Evolutionary conservation across 2,113 vertebrate genomes (phyloP).

Genomic region (Lamprotornis superbus): DNA sequence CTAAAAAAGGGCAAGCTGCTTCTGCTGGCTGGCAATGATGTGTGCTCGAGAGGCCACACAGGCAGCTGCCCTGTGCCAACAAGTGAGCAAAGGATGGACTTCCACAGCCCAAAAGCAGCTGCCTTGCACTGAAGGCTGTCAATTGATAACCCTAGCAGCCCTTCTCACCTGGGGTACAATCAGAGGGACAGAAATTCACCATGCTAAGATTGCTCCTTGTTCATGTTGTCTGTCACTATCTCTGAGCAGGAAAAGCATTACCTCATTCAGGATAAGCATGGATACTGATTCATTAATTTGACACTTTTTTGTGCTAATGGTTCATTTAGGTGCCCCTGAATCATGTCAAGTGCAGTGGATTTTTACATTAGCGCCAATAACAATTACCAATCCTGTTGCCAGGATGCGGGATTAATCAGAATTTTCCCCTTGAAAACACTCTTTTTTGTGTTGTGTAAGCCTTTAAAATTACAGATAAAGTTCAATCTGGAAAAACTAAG

Average conservation of each 20-base stretch:
- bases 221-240: not conserved
- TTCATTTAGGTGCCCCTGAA: not conserved
- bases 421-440: not conserved
- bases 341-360: not conserved
- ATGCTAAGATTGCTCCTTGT: not conserved
- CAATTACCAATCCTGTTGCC: not conserved
- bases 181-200: not conserved
- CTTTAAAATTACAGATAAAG: not conserved
- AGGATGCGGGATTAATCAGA: not conserved
- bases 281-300: not conserved
- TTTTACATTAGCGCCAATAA: not conserved
- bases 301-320: not conserved
- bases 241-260: not conserved
- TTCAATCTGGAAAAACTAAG: not conserved
- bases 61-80: not conserved
- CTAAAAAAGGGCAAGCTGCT: not conserved
- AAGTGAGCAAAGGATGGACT: not conserved
- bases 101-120: not conserved
- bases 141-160: not conserved
- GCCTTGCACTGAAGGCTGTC: not conserved
- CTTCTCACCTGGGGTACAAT: not conserved
- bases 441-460: not conserved
- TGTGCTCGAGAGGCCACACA: not conserved
- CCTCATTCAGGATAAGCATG: not conserved
- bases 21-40: not conserved